A percentile compares a stretch with the other conserved stretches of the same genome.
Conservation (phyloP, 2,888 invertebrate genomes). For the Camponotus fellah region DNA sequence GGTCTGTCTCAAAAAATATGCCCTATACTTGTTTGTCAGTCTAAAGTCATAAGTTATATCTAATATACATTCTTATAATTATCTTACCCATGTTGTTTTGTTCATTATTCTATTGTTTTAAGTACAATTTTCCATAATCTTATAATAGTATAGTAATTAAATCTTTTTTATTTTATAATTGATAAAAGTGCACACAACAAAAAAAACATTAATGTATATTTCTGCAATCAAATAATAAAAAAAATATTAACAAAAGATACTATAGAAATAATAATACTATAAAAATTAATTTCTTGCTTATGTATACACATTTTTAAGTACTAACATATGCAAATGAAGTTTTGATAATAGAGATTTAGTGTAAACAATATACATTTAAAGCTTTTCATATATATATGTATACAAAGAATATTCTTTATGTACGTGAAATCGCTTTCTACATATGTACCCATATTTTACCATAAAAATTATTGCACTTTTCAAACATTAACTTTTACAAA, state of each 20-base stretch:
- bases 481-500: slow-evolving; percentile 23
- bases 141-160: slow-evolving; percentile 27
- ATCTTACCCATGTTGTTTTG: slow-evolving; percentile 34
- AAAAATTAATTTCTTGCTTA: slow-evolving; percentile 38
- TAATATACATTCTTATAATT: slow-evolving; percentile 55
- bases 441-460: slow-evolving; percentile 39
- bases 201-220: slow-evolving; percentile 31
- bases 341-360: slow-evolving; percentile 30
- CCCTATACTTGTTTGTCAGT: slow-evolving; percentile 60
- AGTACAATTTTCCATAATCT: slow-evolving; percentile 60
- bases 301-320: slow-evolving; percentile 29
- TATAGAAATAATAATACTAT: slow-evolving; percentile 34
- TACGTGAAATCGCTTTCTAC: slow-evolving; percentile 51
- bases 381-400: slow-evolving; percentile 17
- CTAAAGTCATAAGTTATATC: slow-evolving; percentile 63
- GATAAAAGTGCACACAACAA: neutral
- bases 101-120: slow-evolving; percentile 55
- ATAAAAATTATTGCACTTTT: slow-evolving; percentile 58
- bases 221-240: slow-evolving; percentile 17
- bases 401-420: slow-evolving; percentile 19
- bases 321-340: slow-evolving; percentile 12
- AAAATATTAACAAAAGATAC: slow-evolving; percentile 10
- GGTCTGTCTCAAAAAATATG: slow-evolving; percentile 65
- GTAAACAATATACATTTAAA: slow-evolving; percentile 32
- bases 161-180: slow-evolving; percentile 15